Evolutionary conservation across 2,113 vertebrate species (phyloP), one percentile per base, ranked within the genome.

Genomic region (Hippocampus abdominalis): DNA sequence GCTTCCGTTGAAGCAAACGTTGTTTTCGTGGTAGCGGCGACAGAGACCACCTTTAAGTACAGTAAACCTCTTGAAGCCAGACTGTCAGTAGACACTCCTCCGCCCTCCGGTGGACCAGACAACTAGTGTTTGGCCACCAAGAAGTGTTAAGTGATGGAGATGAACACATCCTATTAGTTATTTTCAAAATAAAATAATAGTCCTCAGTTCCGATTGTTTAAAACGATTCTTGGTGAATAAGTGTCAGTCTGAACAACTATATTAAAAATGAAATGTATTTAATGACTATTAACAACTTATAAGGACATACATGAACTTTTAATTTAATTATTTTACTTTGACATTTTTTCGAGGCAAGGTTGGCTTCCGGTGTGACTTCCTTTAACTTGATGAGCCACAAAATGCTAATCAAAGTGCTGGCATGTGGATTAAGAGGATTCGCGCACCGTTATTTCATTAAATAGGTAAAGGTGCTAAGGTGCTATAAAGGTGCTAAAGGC

Each of bases 371-470:
- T 18, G 2, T 32, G 27, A 10, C 16, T 32, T 29, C 16, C 27
- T 29, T 2, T 1, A 8, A 0, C 15, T 60, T 60, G 57, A 60
- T 60, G 29, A 36, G 13, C 11, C 15, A 20, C 8, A 18, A 27
- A 59, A 60, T 32, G 57, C 57, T 60, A 60, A 60, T 60, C 27
- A 60, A 59, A 29, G 56, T 12, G 54, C 15, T 60, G 57, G 57
- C 57, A 16, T 32, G 27, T 20, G 57, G 6, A 60, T 32, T 29
- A 60, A 60, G 57, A 60, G 27, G 57, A 60, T 60, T 59, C 25
- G 5, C 56, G 25, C 49, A 29, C 1, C 13, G 25, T 59, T 60
- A 18, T 60, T 57, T 60, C 16, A 60, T 32, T 5, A 60, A 60
- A 60, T 18, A 32, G 57, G 57, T 32, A 60, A 32, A 60, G 27